Conservation (phyloP, 2,888 invertebrate species). For the Nemurella pictetii region DNA sequence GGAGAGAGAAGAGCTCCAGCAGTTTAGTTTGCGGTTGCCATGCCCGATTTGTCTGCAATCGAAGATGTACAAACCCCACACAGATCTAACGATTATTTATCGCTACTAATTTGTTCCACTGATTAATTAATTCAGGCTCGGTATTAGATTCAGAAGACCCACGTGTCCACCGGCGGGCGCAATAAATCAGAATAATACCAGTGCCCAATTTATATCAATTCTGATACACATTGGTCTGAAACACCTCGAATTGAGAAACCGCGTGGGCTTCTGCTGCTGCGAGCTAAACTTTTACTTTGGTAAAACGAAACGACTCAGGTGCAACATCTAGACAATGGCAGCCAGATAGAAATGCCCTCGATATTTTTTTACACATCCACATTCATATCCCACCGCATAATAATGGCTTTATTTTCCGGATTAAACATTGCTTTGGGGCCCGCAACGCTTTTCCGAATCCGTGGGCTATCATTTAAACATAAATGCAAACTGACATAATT, state of each 20-base stretch:
- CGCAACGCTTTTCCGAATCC: neutral
- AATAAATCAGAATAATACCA: neutral
- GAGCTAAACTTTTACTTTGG: neutral
- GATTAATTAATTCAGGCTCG: neutral
- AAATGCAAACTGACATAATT: conserved; percentile 22
- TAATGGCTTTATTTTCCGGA: neutral
- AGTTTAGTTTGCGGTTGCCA: neutral
- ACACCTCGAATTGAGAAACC: neutral
- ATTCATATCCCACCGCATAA: neutral
- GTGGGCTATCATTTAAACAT: conserved; percentile 1
- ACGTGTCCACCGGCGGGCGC: neutral
- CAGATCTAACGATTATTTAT: conserved; percentile 11
- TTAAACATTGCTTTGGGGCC: neutral
- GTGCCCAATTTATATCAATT: neutral
- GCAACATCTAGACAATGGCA: neutral
- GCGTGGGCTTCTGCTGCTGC: neutral
- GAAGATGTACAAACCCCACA: neutral
- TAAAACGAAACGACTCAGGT: neutral
- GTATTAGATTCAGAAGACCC: neutral
- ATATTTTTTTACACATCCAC: neutral
- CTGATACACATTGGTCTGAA: neutral
- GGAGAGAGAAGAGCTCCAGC: neutral
- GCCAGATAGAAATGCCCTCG: neutral
- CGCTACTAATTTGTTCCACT: conserved; percentile 15
- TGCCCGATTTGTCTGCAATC: neutral